Evolutionary conservation across 1,140 invertebrate species (phyloP).

Genomic region (Bactericera cockerelli): DNA sequence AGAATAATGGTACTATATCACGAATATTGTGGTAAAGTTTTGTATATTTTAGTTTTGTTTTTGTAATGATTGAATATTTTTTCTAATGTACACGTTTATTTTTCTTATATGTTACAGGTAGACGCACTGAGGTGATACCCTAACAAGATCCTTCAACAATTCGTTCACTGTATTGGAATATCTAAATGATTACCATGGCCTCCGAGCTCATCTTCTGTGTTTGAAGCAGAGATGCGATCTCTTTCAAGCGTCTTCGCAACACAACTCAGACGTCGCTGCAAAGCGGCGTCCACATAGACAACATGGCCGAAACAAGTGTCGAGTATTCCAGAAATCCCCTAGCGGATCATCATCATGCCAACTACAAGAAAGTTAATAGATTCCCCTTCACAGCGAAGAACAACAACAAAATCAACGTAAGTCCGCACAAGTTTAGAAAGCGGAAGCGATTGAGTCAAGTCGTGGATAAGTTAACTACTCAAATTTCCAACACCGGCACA

Average conservation of each 20-base stretch:
- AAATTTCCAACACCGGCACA: conserved; percentile 27
- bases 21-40: too few relatives aligned
- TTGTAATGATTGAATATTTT: too few relatives aligned
- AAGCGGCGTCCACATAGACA: not conserved
- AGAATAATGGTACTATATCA: too few relatives aligned
- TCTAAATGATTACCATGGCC: not conserved
- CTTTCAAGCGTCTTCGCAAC: not conserved
- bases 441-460: conserved; percentile 58
- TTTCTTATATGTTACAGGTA: conserved; percentile 3
- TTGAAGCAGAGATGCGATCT: conserved; percentile 4
- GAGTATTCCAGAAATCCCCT: not conserved
- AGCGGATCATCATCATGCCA: not conserved
- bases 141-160: conserved; percentile 2
- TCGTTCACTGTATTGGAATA: not conserved
- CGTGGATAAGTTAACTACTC: conserved; percentile 45
- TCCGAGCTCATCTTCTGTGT: not conserved
- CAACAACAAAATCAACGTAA: conserved; percentile 40
- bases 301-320: conserved; percentile 2
- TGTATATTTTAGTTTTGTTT: too few relatives aligned
- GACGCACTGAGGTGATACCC: not conserved
- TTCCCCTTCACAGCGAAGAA: conserved; percentile 38
- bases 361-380: conserved; percentile 33
- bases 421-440: conserved; percentile 38
- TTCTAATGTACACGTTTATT: too few relatives aligned
- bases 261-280: not conserved